Percentiles rank a stretch among this genome's conserved stretches.
These are phyloP conservation scores for Hafferia zeledoni DNA, from an alignment of 2,797 vertebrate species.

Conservation along the genomic window DNA sequence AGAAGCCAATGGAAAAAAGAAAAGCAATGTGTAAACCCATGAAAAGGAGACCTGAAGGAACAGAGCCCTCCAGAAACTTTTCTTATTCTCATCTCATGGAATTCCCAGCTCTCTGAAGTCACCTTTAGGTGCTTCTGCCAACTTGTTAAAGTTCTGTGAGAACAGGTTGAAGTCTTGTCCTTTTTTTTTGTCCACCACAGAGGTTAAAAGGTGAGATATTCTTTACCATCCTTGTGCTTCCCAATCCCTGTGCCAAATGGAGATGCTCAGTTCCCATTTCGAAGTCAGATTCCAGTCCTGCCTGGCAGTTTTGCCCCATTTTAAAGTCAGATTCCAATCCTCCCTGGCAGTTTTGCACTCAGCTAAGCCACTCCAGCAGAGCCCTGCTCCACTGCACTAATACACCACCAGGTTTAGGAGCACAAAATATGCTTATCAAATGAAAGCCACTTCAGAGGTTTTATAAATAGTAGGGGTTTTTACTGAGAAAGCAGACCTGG, in stretches of 20 bases:
- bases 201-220: background rate
- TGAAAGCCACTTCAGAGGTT: background rate
- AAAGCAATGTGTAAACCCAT: background rate
- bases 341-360: background rate
- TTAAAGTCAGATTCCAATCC: background rate
- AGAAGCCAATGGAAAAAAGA: background rate
- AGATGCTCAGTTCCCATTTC: background rate
- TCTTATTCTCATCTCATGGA: background rate
- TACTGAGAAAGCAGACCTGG: background rate
- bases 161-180: background rate
- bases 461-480: background rate
- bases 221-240: background rate
- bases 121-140: background rate
- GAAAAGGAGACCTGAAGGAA: background rate
- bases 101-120: background rate
- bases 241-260: background rate
- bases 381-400: background rate
- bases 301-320: background rate
- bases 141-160: background rate
- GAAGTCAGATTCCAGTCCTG: too few species aligned
- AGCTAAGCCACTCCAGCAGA: background rate
- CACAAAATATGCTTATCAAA: background rate
- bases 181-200: background rate
- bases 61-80: background rate
- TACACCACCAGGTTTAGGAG: accelerated